These are phyloP conservation scores for Beris morrisii DNA, from an alignment of 2,888 invertebrate species.

Conservation along the genomic window DNA sequence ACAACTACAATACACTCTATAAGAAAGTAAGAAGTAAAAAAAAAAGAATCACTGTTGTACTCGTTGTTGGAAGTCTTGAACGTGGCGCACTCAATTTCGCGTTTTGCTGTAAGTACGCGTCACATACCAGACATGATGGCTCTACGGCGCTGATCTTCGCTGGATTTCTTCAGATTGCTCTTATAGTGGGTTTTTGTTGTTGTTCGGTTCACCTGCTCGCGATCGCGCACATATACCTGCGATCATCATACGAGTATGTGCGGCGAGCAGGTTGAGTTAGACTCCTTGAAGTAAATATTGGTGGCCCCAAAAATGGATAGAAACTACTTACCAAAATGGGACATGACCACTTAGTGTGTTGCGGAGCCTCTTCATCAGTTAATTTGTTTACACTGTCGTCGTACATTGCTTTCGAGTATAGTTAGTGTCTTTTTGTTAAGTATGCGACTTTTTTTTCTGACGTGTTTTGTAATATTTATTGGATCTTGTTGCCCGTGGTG, in stretches of 20 bases:
- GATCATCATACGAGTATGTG: not conserved
- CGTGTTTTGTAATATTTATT: constrained; percentile 8
- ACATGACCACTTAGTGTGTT: constrained; percentile 35
- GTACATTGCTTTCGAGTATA: constrained; percentile 5
- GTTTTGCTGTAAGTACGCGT: not conserved
- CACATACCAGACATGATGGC: constrained; percentile 37
- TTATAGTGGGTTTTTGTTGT: not conserved
- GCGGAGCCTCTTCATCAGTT: constrained; percentile 33
- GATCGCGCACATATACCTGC: not conserved
- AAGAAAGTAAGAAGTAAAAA: no score
- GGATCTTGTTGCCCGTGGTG: constrained; percentile 5
- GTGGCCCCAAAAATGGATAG: constrained; percentile 35
- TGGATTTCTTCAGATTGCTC: constrained; percentile 4
- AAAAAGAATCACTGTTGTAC: no score
- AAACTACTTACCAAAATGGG: constrained; percentile 38
- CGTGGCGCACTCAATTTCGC: no score
- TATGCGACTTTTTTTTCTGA: not conserved
- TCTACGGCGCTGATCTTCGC: constrained; percentile 33
- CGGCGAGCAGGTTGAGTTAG: not conserved
- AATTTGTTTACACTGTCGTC: constrained; percentile 38
- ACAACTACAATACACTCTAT: no score
- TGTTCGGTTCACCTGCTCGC: not conserved
- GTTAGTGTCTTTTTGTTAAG: not conserved
- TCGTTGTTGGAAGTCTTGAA: no score
- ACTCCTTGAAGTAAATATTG: constrained; percentile 18